Base-by-base conservation (phyloP, 2,113 vertebrate genomes). In the Lipophrys pholis region DNA sequence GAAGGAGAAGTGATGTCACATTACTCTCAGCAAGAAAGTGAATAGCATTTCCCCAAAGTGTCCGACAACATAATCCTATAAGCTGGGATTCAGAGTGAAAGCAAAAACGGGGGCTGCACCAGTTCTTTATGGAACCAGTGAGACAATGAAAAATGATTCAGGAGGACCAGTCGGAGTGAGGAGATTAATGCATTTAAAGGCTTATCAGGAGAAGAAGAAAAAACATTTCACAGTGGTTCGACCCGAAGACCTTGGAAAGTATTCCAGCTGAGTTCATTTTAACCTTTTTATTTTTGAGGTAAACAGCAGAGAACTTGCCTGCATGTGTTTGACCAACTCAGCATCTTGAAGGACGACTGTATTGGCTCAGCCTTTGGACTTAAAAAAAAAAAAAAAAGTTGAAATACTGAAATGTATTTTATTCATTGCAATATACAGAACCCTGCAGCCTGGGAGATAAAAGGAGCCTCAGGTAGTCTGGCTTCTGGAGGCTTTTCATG, bases 121-220 rank as follows among this genome's bases (percentile, higher is more conserved):
- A 10, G 45, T 48, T 48, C 12, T 48, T 48, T 48, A 11, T 7
- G 14, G 45, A n/a, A 42, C 41, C 41, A 5, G 41, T 42, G 41
- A 42, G 10, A 42, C 45, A 48, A 48, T n/a, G 45, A 15, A 48
- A 48, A n/a, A 48, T n/a, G 14, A 48, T 48, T 7, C 45, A 48
- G 45, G 14, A 48, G 14, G 14, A 7, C 45, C 12, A 48, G 45
- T 48, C 1, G 35, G 14, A 56, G 43, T 57, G 39, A 68, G 55
- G 30, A 3, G 42, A 49, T 56, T 46, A 17, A 48, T 68, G 52
- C 35, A 40, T 21, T 68, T 68, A 46, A 48, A 21, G 14, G 53
- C 35, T 68, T 57, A 48, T 48, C 30, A 57, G 65, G 17, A 48
- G 35, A 41, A 11, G 4, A 30, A 2, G 4, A 30, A 30, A 21